phyloP scores from a whole-genome alignment of 2,888 invertebrate species.

The Selenia dentaria region DNA sequence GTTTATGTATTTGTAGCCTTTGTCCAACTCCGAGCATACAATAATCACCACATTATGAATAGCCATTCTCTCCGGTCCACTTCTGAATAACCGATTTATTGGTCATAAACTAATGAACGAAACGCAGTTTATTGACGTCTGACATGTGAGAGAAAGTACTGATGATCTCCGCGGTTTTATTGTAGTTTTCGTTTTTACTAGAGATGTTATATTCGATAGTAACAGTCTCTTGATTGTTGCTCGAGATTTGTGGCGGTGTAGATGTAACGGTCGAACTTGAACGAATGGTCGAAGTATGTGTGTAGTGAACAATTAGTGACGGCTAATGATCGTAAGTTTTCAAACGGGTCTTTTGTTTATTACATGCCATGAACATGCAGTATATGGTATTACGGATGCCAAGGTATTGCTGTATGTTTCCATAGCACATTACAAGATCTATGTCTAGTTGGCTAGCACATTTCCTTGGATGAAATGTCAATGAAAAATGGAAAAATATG shows the following conservation, averaged over 20 bases:
- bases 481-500: too few relatives aligned
- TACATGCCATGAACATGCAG: too few relatives aligned
- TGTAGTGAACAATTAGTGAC: too few relatives aligned
- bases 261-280: neutral
- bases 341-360: too few relatives aligned
- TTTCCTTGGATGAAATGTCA: too few relatives aligned
- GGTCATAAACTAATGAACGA: constrained; percentile 43
- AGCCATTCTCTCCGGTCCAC: constrained; percentile 50
- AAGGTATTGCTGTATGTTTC: too few relatives aligned
- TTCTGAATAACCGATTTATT: constrained; percentile 47
- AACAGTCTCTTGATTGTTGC: neutral
- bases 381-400: too few relatives aligned
- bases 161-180: constrained; percentile 28
- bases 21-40: neutral
- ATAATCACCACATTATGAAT: constrained; percentile 22
- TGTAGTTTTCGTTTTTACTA: constrained; percentile 28
- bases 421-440: too few relatives aligned
- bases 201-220: constrained; percentile 15
- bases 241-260: neutral
- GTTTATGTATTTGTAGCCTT: neutral
- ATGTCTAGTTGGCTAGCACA: too few relatives aligned
- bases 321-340: too few relatives aligned
- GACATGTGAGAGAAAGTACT: constrained; percentile 51
- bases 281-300: too few relatives aligned
- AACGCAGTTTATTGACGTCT: constrained; percentile 49